Conservation (phyloP, 1,140 invertebrate genomes). For the Phocides pigmalion region DNA sequence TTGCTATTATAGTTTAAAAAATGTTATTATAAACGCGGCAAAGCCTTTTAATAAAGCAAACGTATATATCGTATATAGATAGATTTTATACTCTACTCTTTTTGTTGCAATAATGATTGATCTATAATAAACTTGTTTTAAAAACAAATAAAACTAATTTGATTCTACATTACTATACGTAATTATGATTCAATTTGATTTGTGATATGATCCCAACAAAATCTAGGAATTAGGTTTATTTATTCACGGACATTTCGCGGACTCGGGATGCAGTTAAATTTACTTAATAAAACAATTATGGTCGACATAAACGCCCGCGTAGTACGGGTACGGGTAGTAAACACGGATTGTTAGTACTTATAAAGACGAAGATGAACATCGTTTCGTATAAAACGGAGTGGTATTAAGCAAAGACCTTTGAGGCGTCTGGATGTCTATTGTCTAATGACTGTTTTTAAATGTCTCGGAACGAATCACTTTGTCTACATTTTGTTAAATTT, state of each 20-base stretch:
- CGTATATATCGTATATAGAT: too few relatives aligned
- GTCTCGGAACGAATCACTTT: background rate
- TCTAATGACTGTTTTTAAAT: background rate
- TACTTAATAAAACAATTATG: conserved; percentile 54
- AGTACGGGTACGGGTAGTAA: conserved; percentile 52
- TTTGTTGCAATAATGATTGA: too few relatives aligned
- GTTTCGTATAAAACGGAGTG: conserved; percentile 21
- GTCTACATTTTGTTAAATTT: background rate
- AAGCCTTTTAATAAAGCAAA: too few relatives aligned
- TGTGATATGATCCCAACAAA: conserved; percentile 17
- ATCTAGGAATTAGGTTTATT: conserved; percentile 40
- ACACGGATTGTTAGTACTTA: conserved; percentile 49
- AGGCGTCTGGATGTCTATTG: conserved; percentile 21
- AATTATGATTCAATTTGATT: conserved; percentile 9
- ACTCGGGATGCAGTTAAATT: conserved; percentile 42
- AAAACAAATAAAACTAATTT: background rate
- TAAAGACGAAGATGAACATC: conserved; percentile 43
- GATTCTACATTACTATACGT: background rate
- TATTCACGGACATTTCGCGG: conserved; percentile 52
- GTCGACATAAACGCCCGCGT: conserved; percentile 47
- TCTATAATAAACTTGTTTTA: too few relatives aligned
- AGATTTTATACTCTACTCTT: too few relatives aligned
- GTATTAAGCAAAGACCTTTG: conserved; percentile 25
- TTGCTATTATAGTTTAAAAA: too few relatives aligned
- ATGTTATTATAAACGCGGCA: too few relatives aligned